phyloP scores from a whole-genome alignment of 53 echinoderm and acorn worm species.

The Echinarachnius parma region DNA sequence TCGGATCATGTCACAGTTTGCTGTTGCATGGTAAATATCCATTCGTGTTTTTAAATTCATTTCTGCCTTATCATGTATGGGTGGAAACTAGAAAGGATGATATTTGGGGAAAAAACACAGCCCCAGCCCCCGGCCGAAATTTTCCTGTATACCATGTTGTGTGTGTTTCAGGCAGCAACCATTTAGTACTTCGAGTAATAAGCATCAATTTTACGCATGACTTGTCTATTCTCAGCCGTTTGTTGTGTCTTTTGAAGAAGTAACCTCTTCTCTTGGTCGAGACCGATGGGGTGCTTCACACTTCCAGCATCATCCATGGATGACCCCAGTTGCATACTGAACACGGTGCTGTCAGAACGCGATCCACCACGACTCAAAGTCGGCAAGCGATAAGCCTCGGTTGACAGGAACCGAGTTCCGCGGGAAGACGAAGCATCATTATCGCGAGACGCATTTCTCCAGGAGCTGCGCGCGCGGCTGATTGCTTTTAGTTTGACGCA shows the following conservation, averaged over 20 bases:
- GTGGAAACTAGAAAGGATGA: no score
- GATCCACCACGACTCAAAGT: neutral
- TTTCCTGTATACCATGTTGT: no score
- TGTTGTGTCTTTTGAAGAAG: constrained; percentile 7
- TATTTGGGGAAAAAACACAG: no score
- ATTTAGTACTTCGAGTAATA: constrained; percentile 21
- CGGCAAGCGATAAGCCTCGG: constrained; percentile 27
- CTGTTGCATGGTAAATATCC: no score
- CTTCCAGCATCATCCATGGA: neutral
- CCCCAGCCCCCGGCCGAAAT: no score
- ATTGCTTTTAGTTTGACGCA: neutral
- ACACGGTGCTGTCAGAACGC: neutral
- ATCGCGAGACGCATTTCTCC: neutral
- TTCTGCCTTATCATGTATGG: no score
- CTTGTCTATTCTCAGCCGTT: constrained; percentile 16
- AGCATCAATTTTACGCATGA: constrained; percentile 20
- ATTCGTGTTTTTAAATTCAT: no score
- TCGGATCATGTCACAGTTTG: no score
- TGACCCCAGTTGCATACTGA: no score
- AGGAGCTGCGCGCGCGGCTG: neutral
- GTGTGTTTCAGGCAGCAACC: no score
- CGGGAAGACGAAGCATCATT: neutral
- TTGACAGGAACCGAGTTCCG: neutral
- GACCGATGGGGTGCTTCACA: neutral
- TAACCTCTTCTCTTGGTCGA: constrained; percentile 8